Percentiles rank a stretch among this genome's conserved stretches.
Evolutionary conservation across 2,888 invertebrate species (phyloP).

Genomic region (Baccha elongata): DNA sequence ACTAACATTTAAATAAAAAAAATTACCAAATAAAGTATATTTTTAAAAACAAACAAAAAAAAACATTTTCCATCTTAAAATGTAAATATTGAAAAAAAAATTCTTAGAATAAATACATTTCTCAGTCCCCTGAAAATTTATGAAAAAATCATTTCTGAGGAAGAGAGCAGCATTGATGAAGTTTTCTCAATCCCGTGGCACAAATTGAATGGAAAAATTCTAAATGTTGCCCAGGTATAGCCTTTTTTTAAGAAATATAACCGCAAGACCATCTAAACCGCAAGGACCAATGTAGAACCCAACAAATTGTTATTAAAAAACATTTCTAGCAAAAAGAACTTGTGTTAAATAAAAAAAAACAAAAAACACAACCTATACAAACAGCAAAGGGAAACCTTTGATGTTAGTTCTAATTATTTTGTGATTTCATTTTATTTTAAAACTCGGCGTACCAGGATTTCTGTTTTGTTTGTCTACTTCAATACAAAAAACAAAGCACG

Average conservation of each 20-base stretch:
- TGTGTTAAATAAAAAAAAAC: neutral
- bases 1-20: too few relatives aligned
- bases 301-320: neutral
- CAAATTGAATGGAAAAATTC: neutral
- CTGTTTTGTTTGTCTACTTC: neutral
- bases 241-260: too few relatives aligned
- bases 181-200: too few relatives aligned
- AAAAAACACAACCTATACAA: neutral
- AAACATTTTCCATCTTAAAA: too few relatives aligned
- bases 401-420: neutral
- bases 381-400: neutral
- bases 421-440: neutral
- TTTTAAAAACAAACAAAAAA: too few relatives aligned
- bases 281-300: neutral
- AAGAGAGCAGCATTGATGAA: too few relatives aligned
- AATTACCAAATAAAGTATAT: too few relatives aligned
- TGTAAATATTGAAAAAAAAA: too few relatives aligned
- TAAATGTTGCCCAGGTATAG: too few relatives aligned
- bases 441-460: neutral
- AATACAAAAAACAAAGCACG: neutral
- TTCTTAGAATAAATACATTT: too few relatives aligned
- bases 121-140: too few relatives aligned
- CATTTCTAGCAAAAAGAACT: neutral
- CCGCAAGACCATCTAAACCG: neutral
- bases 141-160: too few relatives aligned